Conservation (phyloP, 2,888 invertebrate genomes). For the Pharmacophagus antenor region DNA sequence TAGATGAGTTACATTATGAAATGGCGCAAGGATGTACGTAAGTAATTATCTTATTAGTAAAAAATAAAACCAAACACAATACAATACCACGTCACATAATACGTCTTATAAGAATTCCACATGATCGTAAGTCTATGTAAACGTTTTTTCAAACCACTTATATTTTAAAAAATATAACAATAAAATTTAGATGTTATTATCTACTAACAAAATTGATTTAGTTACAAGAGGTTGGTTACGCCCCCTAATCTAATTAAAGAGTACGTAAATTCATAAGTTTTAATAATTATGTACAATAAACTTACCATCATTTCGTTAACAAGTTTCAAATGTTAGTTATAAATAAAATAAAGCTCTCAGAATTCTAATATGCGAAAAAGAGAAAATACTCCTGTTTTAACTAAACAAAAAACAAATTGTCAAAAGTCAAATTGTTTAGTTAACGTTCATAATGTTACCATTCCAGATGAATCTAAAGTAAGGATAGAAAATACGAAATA, state of each 20-base stretch:
- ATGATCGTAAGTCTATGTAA: too few relatives aligned
- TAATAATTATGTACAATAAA: background rate
- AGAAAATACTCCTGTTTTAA: slow-evolving; percentile 8
- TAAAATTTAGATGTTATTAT: too few relatives aligned
- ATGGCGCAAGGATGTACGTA: background rate
- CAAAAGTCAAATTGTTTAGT: slow-evolving; percentile 20
- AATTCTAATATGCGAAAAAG: slow-evolving; percentile 5
- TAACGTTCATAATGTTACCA: background rate
- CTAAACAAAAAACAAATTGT: slow-evolving; percentile 29
- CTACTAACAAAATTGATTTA: background rate
- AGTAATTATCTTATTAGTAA: slow-evolving; percentile 17
- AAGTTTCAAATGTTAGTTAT: background rate
- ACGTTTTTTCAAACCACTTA: too few relatives aligned
- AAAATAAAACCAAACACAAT: background rate
- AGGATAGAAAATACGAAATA: background rate
- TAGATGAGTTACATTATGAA: background rate
- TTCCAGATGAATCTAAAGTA: background rate
- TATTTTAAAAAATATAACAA: too few relatives aligned
- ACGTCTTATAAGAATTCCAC: slow-evolving; percentile 11
- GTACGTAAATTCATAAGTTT: background rate
- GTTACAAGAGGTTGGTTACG: slow-evolving; percentile 14
- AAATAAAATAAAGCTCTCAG: slow-evolving; percentile 2
- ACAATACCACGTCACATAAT: slow-evolving; percentile 25
- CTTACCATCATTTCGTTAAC: slow-evolving; percentile 29
- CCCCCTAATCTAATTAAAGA: slow-evolving; percentile 29